Base-by-base conservation (phyloP, 2,113 vertebrate genomes). In the Propithecus coquereli region DNA sequence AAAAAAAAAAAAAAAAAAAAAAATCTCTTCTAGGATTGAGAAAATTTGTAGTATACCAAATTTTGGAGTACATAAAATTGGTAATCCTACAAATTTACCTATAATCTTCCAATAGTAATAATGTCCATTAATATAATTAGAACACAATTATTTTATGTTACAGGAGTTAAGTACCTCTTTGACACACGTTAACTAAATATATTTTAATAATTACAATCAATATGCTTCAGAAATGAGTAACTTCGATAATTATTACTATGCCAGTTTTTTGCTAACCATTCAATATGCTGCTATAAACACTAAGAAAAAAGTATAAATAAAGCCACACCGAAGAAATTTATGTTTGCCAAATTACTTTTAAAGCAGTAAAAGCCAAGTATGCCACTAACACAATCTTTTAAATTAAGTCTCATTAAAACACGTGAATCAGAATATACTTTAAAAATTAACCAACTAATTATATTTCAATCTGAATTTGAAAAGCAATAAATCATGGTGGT, bases 381-480 rank as follows among this genome's bases (percentile, higher is more conserved):
- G 83, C 8, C 27, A 54, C 18, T 40, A 25, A 96, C 7, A 80
- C 10, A 80, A 54, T 59, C 27, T 68, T 80, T 94, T 85, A 85
- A 89, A 80, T 23, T 77, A 84, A 74, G 52, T 30, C 80, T 92
- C 43, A 92, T 43, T 54, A 80, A 68, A 96, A 92, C 22, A 90
- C 13, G 61, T 14, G 6, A 93, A 82, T 97, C 40, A 87, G 43
- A 97, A 80, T 61, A 84, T 10, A 74, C 47, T 92, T 96, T 84
- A 79, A 96, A 96, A 80, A 88, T 6, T 91, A 86, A 80, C 34
- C 52, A 94, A 11, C 5, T 82, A 66, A 37, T 74, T 79, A 85
- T 22, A 94, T 57, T 91, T 94, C 25, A 73, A 87, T 82, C 43
- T 91, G 45, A 87, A 94, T 73, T 37, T 95, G 70, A 80, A 61